phyloP scores from a whole-genome alignment of 2,888 invertebrate species.

The Phania funesta region DNA sequence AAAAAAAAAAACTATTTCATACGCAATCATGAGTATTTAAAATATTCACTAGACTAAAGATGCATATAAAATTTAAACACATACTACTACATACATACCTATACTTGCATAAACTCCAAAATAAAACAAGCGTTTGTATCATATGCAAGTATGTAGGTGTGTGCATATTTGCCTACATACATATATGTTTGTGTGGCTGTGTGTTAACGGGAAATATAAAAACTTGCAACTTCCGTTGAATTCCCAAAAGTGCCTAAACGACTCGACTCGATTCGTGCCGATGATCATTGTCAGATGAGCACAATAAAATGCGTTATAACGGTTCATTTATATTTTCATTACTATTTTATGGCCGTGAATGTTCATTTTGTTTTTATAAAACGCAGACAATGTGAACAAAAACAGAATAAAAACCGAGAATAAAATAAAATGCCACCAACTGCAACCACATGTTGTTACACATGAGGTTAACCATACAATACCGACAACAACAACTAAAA shows the following conservation, averaged over 20 bases:
- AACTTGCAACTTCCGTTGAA: constrained; percentile 52
- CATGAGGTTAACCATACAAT: constrained; percentile 52
- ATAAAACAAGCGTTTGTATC: background rate
- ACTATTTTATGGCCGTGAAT: constrained; percentile 1
- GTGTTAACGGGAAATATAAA: constrained; percentile 25
- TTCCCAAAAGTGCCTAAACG: constrained; percentile 21
- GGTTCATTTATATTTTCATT: constrained; percentile 34
- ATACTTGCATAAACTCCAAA: background rate
- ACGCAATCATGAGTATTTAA: constrained; percentile 16
- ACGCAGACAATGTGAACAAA: constrained; percentile 6
- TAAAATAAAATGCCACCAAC: constrained; percentile 48
- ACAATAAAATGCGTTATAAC: constrained; percentile 27
- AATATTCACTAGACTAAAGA: constrained; percentile 18
- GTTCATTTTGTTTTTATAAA: constrained; percentile 26
- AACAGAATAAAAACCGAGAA: background rate
- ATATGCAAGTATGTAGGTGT: background rate
- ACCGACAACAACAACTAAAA: constrained; percentile 26
- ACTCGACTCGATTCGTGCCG: background rate
- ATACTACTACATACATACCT: background rate
- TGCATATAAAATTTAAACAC: background rate
- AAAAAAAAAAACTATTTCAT: constrained; percentile 12
- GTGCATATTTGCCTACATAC: background rate
- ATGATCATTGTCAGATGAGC: constrained; percentile 19
- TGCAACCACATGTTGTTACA: constrained; percentile 48
- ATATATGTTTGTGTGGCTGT: background rate